Base-by-base conservation (phyloP, 2,113 vertebrate genomes). In the Misgurnus mizolepis region DNA sequence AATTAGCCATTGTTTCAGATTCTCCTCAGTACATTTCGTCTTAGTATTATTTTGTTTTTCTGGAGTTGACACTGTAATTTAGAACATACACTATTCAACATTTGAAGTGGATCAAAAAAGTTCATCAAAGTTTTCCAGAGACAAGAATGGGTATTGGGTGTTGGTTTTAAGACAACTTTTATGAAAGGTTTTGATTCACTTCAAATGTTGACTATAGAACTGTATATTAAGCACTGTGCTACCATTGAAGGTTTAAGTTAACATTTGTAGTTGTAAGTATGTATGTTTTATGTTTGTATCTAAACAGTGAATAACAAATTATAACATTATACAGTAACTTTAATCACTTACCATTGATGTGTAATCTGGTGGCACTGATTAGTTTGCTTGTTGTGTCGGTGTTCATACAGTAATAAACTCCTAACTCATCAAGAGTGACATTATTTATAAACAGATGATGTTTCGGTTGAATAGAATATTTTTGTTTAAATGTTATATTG, bases 371-470 rank as follows among this genome's bases (percentile, higher is more conserved):
- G 49, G 4, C 34, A 4, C 12, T 56, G 50, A 27, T 40, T 4
- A 56, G 56, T 12, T 56, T 0, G 1, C 17, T 1, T 17, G 15
- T 56, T 6, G 7, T 1, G 1, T n/a, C 7, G n/a, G 49, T 39
- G 11, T 22, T 15, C 45, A 69, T 69, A 5, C 45, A 69, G 45
- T 14, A 69, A 34, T 50, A 69, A 69, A 69, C 18, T 34, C 67
- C 67, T 69, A 69, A 50, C 45, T 50, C 43, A 2, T 69, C 45
- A 50, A 4, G 15, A 10, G 68, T 55, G 68, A 71, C 49, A 55
- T 55, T 53, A 27, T 68, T 22, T 47, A 27, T 49, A 22, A 45
- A 67, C 40, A 45, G 8, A 4, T n/a, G 1, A 45, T 45, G 4
- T 45, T 67, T 67, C 5, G 7, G 5, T 67, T 45, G 17, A 15